Evolutionary conservation across 2,797 vertebrate genomes (phyloP), one percentile per base, ranked within the genome.

Genomic region (Hafferia zeledoni): DNA sequence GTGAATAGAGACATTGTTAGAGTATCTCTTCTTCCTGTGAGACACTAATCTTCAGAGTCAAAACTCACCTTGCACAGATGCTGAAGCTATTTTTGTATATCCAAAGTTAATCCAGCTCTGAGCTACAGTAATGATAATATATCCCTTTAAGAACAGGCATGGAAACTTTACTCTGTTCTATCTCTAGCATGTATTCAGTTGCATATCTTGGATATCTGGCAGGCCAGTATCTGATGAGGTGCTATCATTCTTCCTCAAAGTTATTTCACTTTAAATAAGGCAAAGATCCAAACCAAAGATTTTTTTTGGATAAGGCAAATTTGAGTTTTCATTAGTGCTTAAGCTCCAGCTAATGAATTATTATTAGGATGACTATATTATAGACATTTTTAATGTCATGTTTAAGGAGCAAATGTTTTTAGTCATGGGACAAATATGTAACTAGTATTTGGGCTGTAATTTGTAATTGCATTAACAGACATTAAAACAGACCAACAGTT

Each of bases 61-160:
- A 94, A 93, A 93, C 59, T 93, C 87, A 94, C 91, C 78, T 96
- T 90, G 83, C 53, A 59, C 30, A 93, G 83, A 76, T 3, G 7
- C 79, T 80, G 76, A 93, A 82, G 89, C 86, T 90, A 82, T 92
- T 96, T 81, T 88, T 94, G 74, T 84, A 75, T 30, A 65, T 79
- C 83, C 76, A 89, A 88, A 96, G 76, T 87, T 91, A 95, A 96
- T 96, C 90, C 83, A 87, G 50, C 90, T 94, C 86, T 86, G 85
- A 95, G 79, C 69, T 92, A 76, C 37, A 25, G 68, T 78, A 60
- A 94, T 44, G 44, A 88, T 77, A 64, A 84, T 53, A 71, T 55
- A 93, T 82, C 69, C 33, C 12, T 92, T 94, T 93, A 94, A 65
- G 59, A 71, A 68, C 68, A 77, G 64, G 37, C 65, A n/a, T 44